These are phyloP conservation scores for Lepidocolaptes lacrymiger DNA, from an alignment of 2,797 vertebrate genomes.

Conservation along the genomic window DNA sequence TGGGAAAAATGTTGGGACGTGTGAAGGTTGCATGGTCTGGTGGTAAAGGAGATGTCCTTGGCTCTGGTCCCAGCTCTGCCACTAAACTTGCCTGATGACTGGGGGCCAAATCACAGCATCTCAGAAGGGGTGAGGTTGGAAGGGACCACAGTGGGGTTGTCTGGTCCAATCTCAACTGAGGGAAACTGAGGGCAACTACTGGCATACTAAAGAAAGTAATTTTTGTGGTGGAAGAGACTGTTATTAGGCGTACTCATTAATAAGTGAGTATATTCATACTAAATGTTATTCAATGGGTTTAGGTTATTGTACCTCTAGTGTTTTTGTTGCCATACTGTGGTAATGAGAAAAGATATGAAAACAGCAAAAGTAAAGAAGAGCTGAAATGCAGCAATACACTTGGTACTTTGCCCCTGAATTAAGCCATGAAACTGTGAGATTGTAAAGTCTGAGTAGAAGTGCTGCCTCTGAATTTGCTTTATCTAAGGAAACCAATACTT, in stretches of 20 bases:
- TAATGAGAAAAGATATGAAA: background rate
- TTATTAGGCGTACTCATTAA: background rate
- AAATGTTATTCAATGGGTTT: background rate
- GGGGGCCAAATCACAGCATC: background rate
- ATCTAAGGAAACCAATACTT: background rate
- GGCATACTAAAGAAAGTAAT: background rate
- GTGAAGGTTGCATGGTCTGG: background rate
- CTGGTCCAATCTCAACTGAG: background rate
- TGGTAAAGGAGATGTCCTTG: background rate
- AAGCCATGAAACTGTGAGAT: background rate
- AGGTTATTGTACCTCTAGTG: background rate
- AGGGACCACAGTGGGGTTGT: background rate
- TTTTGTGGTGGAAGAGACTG: background rate
- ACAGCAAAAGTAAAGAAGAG: background rate
- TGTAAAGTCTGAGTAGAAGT: background rate
- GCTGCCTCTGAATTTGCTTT: background rate
- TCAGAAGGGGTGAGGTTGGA: background rate
- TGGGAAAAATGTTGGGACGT: background rate
- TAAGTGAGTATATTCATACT: background rate
- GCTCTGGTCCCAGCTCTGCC: background rate
- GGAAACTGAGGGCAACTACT: background rate
- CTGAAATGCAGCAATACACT: background rate
- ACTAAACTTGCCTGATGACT: background rate
- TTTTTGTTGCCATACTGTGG: background rate
- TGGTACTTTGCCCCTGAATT: background rate